Evolutionary conservation across 2,888 invertebrate genomes (phyloP), one percentile per base, ranked within the genome.

Genomic region (Amphipoea oculea): DNA sequence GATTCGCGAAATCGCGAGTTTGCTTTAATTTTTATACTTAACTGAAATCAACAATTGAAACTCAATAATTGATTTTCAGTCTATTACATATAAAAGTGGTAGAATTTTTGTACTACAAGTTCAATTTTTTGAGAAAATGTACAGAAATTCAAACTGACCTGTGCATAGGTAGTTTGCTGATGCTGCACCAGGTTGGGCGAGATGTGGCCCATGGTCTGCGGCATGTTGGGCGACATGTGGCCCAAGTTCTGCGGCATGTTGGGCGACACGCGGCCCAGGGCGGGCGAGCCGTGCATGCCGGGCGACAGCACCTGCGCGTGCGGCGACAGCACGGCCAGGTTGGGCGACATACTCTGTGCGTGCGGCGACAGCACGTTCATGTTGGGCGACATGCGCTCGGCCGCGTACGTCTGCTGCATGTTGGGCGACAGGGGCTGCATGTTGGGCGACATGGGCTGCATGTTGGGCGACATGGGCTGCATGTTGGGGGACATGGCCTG

Each of bases 131-230:
- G 17, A 48, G 3, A 40, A 51, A 51, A 72, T 23, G 3, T 9
- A 72, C 12, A 7, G 2, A 36, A 45, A 62, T 20, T 51, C 2
- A 29, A 42, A 76, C 82, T 86, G 40, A 91, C 92, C 90, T 91
- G 91, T 14, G 69, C 83, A 76, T 90, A 91, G 67, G 79, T 83
- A 54, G 86, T 85, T 79, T 91, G 92, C 81, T 90, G 90, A n/a
- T 76, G 80, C 63, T 89, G 90, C 73, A 88, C 83, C 57, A 89
- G 77, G 54, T 87, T 89, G 7, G 91, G 89, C 20, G 92, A 91
- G 9, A 91, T 86, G 11, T 93, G 92, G 0, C 89, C 92, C 91
- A 93, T 84, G 51, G 84, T 89, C 20, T 82, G 83, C 17, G 69
- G 69, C 89, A 91, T 86, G 48, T 79, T 86, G 6, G 89, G 88